phyloP scores from a whole-genome alignment of 2,113 vertebrate species.

The Climacteris rufus region DNA sequence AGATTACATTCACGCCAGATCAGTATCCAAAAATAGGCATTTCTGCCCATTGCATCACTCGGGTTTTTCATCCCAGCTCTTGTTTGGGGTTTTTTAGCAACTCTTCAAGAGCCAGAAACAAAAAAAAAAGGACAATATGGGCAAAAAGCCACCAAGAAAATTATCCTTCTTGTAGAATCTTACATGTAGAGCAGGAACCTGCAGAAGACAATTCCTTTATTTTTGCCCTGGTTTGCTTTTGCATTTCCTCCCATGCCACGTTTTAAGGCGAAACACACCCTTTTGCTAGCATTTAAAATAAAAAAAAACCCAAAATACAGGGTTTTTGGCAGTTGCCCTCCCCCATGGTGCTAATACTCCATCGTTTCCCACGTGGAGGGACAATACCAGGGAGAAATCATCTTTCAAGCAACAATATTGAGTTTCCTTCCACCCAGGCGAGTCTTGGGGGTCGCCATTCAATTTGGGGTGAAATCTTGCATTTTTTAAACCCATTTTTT shows the following conservation, averaged over 20 bases:
- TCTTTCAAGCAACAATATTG: neutral
- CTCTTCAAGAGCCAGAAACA: neutral
- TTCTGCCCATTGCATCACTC: slow-evolving; percentile 42
- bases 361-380: neutral
- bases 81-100: neutral
- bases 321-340: neutral
- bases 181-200: neutral
- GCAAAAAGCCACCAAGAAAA: neutral
- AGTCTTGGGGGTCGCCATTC: neutral
- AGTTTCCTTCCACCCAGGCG: neutral
- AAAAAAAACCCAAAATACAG: neutral
- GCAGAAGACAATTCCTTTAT: slow-evolving; percentile 17
- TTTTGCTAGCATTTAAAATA: neutral
- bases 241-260: neutral
- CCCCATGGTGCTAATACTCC: neutral
- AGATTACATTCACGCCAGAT: slow-evolving; percentile 65
- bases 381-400: neutral
- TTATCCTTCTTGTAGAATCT: neutral
- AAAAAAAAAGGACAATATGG: neutral
- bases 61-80: neutral
- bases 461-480: neutral
- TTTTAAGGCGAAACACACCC: neutral
- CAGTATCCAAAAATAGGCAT: slow-evolving; percentile 38
- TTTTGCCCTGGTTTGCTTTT: neutral
- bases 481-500: neutral